Conservation (phyloP, 2,113 vertebrate species). For the Felis chaus region DNA sequence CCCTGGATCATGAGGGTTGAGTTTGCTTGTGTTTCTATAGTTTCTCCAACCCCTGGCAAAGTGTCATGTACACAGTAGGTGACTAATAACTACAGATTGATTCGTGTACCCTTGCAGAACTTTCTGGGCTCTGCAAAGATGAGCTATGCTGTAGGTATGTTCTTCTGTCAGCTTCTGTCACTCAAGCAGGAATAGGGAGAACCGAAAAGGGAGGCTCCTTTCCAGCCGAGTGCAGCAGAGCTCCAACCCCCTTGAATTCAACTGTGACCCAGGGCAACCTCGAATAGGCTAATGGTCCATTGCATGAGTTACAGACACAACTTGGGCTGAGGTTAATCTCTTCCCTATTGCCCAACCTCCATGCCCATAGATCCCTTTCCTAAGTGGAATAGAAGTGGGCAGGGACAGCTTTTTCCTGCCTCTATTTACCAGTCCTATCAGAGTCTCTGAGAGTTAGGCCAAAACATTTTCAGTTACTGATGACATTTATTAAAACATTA, state of each 20-base stretch:
- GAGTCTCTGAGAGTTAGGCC: constrained; percentile 48
- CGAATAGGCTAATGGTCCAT: not conserved
- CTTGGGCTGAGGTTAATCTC: not conserved
- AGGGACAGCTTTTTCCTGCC: not conserved
- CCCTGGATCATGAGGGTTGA: not conserved
- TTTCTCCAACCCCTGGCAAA: not conserved
- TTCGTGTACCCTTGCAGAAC: not conserved
- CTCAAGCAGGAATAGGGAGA: not conserved
- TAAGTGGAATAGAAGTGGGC: not conserved
- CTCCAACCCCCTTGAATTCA: not conserved
- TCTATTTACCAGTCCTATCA: not conserved
- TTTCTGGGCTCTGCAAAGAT: not conserved
- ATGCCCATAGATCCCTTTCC: not conserved
- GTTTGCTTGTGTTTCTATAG: not conserved
- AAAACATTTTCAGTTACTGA: constrained; percentile 64
- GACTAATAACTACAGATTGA: not conserved
- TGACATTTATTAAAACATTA: constrained; percentile 65
- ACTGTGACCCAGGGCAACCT: not conserved
- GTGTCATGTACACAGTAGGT: not conserved
- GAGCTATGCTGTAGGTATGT: not conserved
- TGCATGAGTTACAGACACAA: not conserved
- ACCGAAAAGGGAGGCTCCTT: not conserved
- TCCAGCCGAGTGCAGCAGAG: not conserved
- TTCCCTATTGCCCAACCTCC: not conserved
- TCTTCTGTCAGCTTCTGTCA: not conserved